Evolutionary conservation across 2,888 invertebrate genomes (phyloP).

Genomic region (Parochlus steinenii): DNA sequence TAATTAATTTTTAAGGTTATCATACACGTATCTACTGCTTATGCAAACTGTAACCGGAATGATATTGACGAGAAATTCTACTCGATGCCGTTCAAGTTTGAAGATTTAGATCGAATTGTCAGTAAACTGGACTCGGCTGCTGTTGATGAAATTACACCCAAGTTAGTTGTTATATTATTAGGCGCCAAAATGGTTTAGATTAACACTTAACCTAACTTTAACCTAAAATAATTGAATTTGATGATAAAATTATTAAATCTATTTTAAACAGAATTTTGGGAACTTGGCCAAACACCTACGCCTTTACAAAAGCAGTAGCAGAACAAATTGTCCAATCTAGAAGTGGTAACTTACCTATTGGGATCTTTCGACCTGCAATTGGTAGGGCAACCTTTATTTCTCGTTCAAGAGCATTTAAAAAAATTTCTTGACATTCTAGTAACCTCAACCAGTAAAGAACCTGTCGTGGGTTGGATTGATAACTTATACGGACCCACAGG

Average conservation of each 20-base stretch:
- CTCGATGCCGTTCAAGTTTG: conserved; percentile 34
- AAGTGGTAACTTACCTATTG: conserved; percentile 45
- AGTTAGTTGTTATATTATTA: conserved; percentile 29
- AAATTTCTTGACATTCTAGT: conserved; percentile 28
- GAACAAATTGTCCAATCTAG: conserved; percentile 48
- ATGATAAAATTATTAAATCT: conserved; percentile 6
- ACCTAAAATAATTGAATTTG: neutral
- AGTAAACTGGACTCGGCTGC: conserved; percentile 34
- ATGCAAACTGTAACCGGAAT: conserved; percentile 49
- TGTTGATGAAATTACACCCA: conserved; percentile 33
- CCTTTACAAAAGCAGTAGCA: conserved; percentile 70
- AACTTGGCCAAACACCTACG: conserved; percentile 70
- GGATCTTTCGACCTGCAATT: conserved; percentile 67
- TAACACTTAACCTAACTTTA: neutral
- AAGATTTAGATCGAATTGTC: conserved; percentile 32
- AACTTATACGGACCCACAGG: conserved; percentile 64
- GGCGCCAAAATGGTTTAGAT: conserved; percentile 1
- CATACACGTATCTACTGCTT: conserved; percentile 69
- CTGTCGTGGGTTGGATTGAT: conserved; percentile 56
- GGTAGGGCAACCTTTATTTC: conserved; percentile 37
- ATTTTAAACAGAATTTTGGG: conserved; percentile 35
- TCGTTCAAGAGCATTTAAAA: neutral
- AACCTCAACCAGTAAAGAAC: conserved; percentile 40
- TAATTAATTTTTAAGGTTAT: conserved; percentile 33
- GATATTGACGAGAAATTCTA: conserved; percentile 54